phyloP scores from a whole-genome alignment of 1,140 invertebrate genomes.

The Pogonognathellus flavescens region DNA sequence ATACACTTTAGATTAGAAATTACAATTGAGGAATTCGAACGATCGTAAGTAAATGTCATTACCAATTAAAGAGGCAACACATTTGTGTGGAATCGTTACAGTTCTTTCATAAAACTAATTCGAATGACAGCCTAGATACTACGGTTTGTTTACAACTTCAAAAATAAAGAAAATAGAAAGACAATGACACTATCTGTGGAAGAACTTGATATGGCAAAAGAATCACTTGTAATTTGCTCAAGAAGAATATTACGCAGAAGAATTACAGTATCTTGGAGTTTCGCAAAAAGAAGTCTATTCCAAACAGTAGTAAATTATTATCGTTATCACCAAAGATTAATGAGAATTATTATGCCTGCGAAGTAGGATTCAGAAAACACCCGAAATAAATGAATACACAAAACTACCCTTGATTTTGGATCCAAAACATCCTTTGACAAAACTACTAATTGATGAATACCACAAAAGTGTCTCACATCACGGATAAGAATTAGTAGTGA shows the following conservation, averaged over 20 bases:
- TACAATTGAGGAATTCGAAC: neutral
- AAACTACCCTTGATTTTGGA: constrained; percentile 55
- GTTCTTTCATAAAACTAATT: constrained; percentile 22
- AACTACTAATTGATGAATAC: constrained; percentile 38
- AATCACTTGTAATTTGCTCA: neutral
- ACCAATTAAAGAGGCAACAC: neutral
- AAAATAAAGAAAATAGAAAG: neutral
- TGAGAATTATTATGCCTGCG: constrained; percentile 47
- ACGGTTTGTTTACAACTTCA: neutral
- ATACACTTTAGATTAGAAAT: neutral
- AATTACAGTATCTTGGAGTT: neutral
- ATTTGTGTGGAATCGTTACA: neutral
- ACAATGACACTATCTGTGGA: neutral
- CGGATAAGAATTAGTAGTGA: constrained; percentile 49
- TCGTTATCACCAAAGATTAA: too few species aligned
- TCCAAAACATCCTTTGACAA: constrained; percentile 43
- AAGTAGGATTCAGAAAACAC: constrained; percentile 50
- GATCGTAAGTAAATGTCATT: neutral
- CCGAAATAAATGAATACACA: neutral
- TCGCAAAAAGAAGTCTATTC: constrained; percentile 68
- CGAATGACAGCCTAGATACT: constrained; percentile 25
- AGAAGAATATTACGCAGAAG: neutral
- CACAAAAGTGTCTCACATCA: constrained; percentile 35
- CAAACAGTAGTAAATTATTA: constrained; percentile 66
- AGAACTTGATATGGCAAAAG: neutral